Evolutionary conservation across 2,797 vertebrate genomes (phyloP).

Genomic region (Orientallactaga sibirica): DNA sequence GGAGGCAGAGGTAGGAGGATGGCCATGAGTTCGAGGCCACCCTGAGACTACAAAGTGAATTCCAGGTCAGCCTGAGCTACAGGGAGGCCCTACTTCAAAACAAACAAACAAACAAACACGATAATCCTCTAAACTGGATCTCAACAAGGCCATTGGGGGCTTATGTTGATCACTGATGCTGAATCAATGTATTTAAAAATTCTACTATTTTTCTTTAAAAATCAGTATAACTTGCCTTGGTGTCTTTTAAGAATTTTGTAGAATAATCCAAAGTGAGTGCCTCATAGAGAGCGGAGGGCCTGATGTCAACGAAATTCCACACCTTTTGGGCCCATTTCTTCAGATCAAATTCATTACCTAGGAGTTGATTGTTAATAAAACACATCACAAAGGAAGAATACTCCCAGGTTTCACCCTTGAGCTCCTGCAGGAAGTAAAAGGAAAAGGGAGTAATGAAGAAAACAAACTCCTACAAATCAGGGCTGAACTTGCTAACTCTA

Average conservation of each 20-base stretch:
- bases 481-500: not conserved
- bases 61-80: too few relatives aligned
- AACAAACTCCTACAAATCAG: not conserved
- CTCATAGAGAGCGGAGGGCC: constrained; percentile 87
- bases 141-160: not conserved
- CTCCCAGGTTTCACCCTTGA: constrained; percentile 92
- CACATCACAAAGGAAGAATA: constrained; percentile 92
- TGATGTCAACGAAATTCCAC: constrained; percentile 89
- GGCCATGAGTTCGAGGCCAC: too few relatives aligned
- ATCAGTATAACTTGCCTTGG: constrained; percentile 88
- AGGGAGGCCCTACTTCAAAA: too few relatives aligned
- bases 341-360: constrained; percentile 91
- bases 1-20: too few relatives aligned
- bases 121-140: not conserved
- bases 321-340: constrained; percentile 89
- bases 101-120: too few relatives aligned
- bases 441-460: not conserved
- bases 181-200: constrained; percentile 1
- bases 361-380: constrained; percentile 89
- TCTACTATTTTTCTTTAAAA: constrained; percentile 50
- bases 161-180: constrained; percentile 7
- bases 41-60: too few relatives aligned
- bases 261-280: constrained; percentile 90
- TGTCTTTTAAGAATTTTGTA: constrained; percentile 88
- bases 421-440: constrained; percentile 87